Conservation (phyloP, 2,797 vertebrate genomes). For the Peromyscus nudipes region DNA sequence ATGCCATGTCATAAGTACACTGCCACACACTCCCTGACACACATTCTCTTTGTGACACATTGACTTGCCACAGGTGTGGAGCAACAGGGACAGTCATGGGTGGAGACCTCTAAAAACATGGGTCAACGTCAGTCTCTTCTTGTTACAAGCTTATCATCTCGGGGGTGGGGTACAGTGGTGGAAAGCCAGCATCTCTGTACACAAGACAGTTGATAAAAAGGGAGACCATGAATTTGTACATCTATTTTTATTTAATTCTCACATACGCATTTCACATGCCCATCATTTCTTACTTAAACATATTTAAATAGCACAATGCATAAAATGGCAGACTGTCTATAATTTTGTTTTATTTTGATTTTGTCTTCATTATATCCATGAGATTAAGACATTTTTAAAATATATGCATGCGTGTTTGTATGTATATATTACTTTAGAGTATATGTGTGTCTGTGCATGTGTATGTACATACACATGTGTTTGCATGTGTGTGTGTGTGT, state of each 20-base stretch:
- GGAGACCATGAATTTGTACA: not conserved
- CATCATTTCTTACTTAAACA: not conserved
- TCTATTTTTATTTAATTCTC: constrained; percentile 31
- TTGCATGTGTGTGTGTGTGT: too few relatives aligned
- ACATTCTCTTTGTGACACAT: not conserved
- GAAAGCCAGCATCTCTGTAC: not conserved
- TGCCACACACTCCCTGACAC: not conserved
- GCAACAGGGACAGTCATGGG: not conserved
- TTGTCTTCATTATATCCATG: not conserved
- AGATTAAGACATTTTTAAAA: not conserved
- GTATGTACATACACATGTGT: not conserved
- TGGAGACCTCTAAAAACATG: not conserved
- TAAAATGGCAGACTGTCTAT: not conserved
- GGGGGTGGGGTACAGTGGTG: not conserved
- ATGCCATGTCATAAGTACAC: not conserved
- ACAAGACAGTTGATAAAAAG: not conserved
- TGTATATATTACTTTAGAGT: not conserved
- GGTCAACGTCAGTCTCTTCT: not conserved
- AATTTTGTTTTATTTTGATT: not conserved
- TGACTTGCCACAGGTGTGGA: not conserved
- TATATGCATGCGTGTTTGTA: not conserved
- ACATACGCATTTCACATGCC: not conserved
- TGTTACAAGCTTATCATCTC: not conserved
- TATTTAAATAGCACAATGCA: not conserved
- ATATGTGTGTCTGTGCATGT: not conserved